Evolutionary conservation across 1,140 invertebrate genomes (phyloP), one percentile per base, ranked within the genome.

Genomic region (Neodiprion pinetum): DNA sequence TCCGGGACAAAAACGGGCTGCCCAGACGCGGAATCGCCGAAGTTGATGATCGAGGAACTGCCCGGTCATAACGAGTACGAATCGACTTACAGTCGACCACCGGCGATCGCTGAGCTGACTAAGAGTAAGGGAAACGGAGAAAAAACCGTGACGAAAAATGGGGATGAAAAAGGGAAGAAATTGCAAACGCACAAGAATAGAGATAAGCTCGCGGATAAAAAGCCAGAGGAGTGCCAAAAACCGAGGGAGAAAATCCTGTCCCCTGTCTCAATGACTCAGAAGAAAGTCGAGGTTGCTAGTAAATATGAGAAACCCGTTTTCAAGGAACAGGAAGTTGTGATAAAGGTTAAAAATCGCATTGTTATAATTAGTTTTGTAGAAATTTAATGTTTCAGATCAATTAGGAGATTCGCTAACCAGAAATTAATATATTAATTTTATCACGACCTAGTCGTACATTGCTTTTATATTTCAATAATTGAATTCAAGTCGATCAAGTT

Each of bases 21-120:
- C 5, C 2, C 28, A 40, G 28, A 40, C 5, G 28, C 28, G 5
- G 28, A 68, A 28, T 61, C 78, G 0, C 78, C 79, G 12, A 74
- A 72, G 28, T 74, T 83, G 14, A 73, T 82, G 49, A 82, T 82
- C n/a, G 77, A 83, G 21, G 80, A 83, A 65, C 74, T 83, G 61
- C 72, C 78, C 7, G 75, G 14, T 66, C 78, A 83, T 9, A 17
- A 61, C 11, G 53, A 61, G n/a, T 17, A 14, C 53, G 53, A 61
- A 61, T 40, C 28, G 28, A 40, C 28, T 2, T 40, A 40, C 28
- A 40, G 28, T 5, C 28, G 28, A 1, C 28, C 28, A 2, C 28
- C 28, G 5, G 28, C 21, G 14, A 40, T 48, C 23, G 50, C 9
- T 9, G 28, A 71, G 21, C 14, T 28, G 61, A 65, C 61, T 65